Percentiles rank a stretch among this genome's conserved stretches.
Conservation (phyloP, 2,113 vertebrate genomes). For the Lepisosteus oculatus region DNA sequence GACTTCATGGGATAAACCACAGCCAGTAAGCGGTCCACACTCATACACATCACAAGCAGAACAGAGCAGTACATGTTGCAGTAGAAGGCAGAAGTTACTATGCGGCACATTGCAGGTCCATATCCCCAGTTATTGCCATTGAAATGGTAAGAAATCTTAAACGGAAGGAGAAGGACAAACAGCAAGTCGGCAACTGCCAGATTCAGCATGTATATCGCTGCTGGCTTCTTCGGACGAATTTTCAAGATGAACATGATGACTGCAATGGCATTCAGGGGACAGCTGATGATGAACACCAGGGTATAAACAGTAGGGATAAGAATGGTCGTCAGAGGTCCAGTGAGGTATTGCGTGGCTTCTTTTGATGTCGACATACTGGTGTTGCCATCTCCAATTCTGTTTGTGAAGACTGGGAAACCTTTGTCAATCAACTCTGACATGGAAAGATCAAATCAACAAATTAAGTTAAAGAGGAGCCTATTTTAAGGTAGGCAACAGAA, state of each 20-base stretch:
- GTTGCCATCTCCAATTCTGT: no score
- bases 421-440: no score
- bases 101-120: constrained; percentile 74
- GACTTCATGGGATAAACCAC: constrained; percentile 89
- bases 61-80: constrained; percentile 95
- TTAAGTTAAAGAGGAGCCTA: no score
- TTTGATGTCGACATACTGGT: constrained; percentile 35
- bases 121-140: constrained; percentile 85
- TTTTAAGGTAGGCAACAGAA: no score
- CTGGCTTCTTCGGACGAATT: constrained; percentile 80
- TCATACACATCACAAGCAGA: constrained; percentile 85
- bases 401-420: no score
- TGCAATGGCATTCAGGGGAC: constrained; percentile 81
- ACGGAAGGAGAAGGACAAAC: constrained; percentile 81
- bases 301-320: constrained; percentile 83
- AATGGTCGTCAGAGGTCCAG: constrained; percentile 64
- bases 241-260: constrained; percentile 73
- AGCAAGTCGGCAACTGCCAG: constrained; percentile 82
- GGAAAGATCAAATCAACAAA: no score
- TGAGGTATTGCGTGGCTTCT: constrained; percentile 68
- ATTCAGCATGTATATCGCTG: constrained; percentile 89
- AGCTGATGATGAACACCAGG: constrained; percentile 71
- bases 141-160: constrained; percentile 87
- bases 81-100: constrained; percentile 84
- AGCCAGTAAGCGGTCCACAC: constrained; percentile 84